Evolutionary conservation across 53 echinoderm and acorn worm genomes (phyloP), one percentile per base, ranked within the genome.

Genomic region (Crossaster papposus): DNA sequence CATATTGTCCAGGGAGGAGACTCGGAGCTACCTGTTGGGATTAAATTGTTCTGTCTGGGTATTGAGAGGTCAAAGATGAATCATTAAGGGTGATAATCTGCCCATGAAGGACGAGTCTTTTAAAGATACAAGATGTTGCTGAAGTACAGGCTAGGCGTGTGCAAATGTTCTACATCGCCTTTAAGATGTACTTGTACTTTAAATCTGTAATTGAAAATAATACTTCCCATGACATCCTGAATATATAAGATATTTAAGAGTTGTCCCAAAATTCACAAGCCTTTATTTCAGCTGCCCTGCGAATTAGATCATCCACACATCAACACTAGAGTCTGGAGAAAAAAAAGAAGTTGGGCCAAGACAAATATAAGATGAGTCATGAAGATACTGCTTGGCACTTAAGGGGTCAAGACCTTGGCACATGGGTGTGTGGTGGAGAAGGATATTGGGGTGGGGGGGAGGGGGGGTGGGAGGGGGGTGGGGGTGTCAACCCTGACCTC

Each of bases 311-410:
- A 26, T n/a, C 68, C 68, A 68, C 24, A 28, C 28, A n/a, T 68
- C 68, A 68, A 10, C 68, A 68, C 28, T n/a, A n/a, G 17, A 11
- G 58, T 68, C 28, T 68, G 28, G 11, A 68, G 62, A 62, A 7
- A 10, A n/a, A n/a, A 62, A 7, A 10, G 4, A n/a, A 68, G 24
- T 23, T 4, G 24, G 68, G 28, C 68, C 28, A 68, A 68, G 68
- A 26, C 26, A 68, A 68, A 68, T 26, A n/a, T 4, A 68, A 68
- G 68, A 68, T 68, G 68, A 68, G 28, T 68, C 68, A 68, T 68
- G 24, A 2, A 68, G 28, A 68, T 26, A 68, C 24, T 2, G 68
- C 24, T 4, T 68, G 68, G 68, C 22, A 68, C 68, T 68, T n/a
- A 12, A 14, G 28, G 22, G 68, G 68, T 68, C 68, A 68, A 4